phyloP scores from a whole-genome alignment of 2,113 vertebrate species.

The Protomyctophum bolini region DNA sequence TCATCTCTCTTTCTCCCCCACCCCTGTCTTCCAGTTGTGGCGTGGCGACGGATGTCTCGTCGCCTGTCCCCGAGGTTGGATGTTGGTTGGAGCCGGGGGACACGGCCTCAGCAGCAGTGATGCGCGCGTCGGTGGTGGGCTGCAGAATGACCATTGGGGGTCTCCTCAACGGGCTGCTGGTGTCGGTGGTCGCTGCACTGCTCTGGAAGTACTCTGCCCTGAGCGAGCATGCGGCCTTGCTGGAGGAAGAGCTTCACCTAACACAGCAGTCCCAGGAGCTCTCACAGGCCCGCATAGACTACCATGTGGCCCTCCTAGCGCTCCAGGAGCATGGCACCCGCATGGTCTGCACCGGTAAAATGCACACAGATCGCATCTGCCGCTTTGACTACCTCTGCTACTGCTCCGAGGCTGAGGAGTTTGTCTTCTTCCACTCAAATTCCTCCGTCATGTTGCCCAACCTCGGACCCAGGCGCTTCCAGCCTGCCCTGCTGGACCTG shows the following conservation, averaged over 20 bases:
- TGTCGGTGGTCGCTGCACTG: slow-evolving; percentile 89
- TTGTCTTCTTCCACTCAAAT: slow-evolving; percentile 96
- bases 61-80: slow-evolving; percentile 47
- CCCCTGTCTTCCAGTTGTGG: neutral
- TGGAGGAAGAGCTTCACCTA: slow-evolving; percentile 90
- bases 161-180: slow-evolving; percentile 90
- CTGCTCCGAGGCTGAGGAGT: slow-evolving; percentile 91
- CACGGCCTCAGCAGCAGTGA: slow-evolving; percentile 57
- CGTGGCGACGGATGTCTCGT: slow-evolving; percentile 47
- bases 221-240: slow-evolving; percentile 82
- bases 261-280: slow-evolving; percentile 82
- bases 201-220: slow-evolving; percentile 93
- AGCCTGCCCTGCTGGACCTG: slow-evolving; percentile 93
- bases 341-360: slow-evolving; percentile 96
- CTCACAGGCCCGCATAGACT: slow-evolving; percentile 84
- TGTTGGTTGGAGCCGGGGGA: slow-evolving; percentile 57
- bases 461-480: slow-evolving; percentile 93
- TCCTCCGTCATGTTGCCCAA: slow-evolving; percentile 93
- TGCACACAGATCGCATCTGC: slow-evolving; percentile 96
- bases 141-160: slow-evolving; percentile 92
- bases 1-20: neutral
- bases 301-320: slow-evolving; percentile 87
- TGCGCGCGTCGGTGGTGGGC: slow-evolving; percentile 73
- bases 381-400: slow-evolving; percentile 97
- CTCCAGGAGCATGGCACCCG: slow-evolving; percentile 90